A percentile compares a stretch with the other conserved stretches of the same genome.
These are phyloP conservation scores for Poeciliopsis turrubarensis DNA, from an alignment of 2,113 vertebrate genomes.

Conservation along the genomic window DNA sequence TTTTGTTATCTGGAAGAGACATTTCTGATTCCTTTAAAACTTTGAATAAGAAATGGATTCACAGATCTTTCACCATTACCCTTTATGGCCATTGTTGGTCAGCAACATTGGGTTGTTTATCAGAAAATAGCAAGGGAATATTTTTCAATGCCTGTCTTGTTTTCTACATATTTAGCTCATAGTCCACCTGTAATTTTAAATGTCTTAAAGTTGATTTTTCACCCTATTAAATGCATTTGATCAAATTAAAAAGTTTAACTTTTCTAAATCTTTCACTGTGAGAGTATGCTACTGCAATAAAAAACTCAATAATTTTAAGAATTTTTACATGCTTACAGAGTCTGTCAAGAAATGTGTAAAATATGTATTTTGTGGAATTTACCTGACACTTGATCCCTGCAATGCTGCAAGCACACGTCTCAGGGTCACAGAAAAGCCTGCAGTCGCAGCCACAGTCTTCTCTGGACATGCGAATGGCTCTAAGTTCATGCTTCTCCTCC, in stretches of 20 bases:
- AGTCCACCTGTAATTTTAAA: too few relatives aligned
- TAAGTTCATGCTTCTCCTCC: constrained; percentile 95
- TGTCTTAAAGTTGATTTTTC: too few relatives aligned
- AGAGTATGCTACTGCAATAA: background rate
- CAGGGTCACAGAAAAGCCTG: constrained; percentile 94
- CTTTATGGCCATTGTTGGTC: background rate
- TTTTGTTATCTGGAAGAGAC: background rate
- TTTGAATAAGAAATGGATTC: background rate
- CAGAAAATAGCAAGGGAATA: too few relatives aligned
- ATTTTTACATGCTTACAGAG: background rate
- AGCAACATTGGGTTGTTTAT: too few relatives aligned
- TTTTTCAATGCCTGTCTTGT: too few relatives aligned
- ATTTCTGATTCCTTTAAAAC: background rate
- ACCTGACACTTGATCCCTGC: constrained; percentile 99
- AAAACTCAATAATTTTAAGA: background rate
- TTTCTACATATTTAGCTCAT: too few relatives aligned
- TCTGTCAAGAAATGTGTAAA: background rate
- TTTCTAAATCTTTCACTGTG: background rate
- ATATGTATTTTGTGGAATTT: constrained; percentile 34
- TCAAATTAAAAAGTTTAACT: background rate
- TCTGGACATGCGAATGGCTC: constrained; percentile 92
- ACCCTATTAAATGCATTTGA: too few relatives aligned
- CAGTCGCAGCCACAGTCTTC: constrained; percentile 99
- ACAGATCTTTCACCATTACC: background rate
- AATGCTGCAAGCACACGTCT: constrained; percentile 96